Base-by-base conservation (phyloP, 2,797 vertebrate genomes). In the Oophaga sylvatica region DNA sequence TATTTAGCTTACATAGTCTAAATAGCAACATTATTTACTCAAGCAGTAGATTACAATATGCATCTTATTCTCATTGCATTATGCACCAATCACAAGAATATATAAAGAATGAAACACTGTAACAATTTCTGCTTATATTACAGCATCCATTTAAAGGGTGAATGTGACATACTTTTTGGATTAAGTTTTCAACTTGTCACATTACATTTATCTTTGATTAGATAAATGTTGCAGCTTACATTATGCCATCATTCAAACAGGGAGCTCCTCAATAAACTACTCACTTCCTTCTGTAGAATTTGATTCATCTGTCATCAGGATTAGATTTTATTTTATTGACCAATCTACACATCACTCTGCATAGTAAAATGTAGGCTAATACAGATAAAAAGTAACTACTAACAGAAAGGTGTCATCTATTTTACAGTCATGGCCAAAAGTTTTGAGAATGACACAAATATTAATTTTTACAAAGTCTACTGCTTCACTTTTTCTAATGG, bases 71-170 rank as follows among this genome's bases (percentile, higher is more conserved):
- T 82, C 11, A 68, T 56, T 6, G 29, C 8, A 16, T 1, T 13
- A n/a, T 70, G 62, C 45, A 20, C 45, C 3, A 67, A 48, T 53
- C 16, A 65, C 48, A 70, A 56, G 35, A 41, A 41, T 41, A 68
- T 41, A 82, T 82, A 82, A 68, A 70, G 31, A 82, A 45, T 81
- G 62, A 67, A 82, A 48, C 65, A 70, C 10, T 70, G 2, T 48
- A 31, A 22, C 17, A 11, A 17, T 67, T 70, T 56, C 62, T 26
- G 29, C 81, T 57, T 82, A 26, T 31, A 31, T 70, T 82, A 19
- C 45, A 82, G 11, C 29, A 56, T 57, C 26, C 16, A 68, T 20
- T 68, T 35, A 31, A 13, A 82, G n/a, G 35, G 29, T 68, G 17
- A 82, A 82, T 48, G 29, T 19, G 11, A 53, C 19, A 10, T 67